These are phyloP conservation scores for Hydractinia symbiolongicarpus DNA, from an alignment of 30 jellyfish, hydroid and myxozoan genomes.

Conservation along the genomic window DNA sequence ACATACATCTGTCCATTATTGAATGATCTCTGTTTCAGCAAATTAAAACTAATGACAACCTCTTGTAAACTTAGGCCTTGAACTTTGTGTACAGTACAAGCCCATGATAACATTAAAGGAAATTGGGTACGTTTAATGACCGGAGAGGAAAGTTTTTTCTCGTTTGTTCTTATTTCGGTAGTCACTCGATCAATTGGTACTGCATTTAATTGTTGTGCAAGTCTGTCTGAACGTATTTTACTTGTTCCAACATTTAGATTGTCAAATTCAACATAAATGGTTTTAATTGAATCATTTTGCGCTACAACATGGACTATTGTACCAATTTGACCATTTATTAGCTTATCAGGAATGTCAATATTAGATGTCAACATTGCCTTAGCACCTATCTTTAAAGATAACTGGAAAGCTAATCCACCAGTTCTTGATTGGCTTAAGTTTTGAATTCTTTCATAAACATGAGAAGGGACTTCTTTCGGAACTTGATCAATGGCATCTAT, in stretches of 20 bases:
- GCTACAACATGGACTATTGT: not conserved
- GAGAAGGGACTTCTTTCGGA: constrained; percentile 7
- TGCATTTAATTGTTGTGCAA: not conserved
- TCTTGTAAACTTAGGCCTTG: too few relatives aligned
- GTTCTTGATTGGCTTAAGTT: constrained; percentile 1
- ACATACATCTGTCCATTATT: too few relatives aligned
- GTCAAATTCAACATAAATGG: not conserved
- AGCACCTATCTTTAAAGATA: constrained; percentile 8
- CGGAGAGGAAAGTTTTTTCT: not conserved
- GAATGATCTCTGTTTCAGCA: too few relatives aligned
- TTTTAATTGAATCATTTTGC: not conserved
- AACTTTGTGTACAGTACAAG: too few relatives aligned
- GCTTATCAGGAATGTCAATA: too few relatives aligned
- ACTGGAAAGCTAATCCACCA: constrained; percentile 20
- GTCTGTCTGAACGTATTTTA: not conserved
- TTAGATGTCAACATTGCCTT: too few relatives aligned
- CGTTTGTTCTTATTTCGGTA: not conserved
- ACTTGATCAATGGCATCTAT: constrained; percentile 15
- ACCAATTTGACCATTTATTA: not conserved
- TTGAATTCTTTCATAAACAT: constrained; percentile 11
- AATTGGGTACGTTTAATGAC: not conserved
- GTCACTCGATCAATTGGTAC: constrained; percentile 6
- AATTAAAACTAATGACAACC: too few relatives aligned
- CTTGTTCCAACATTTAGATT: too few relatives aligned
- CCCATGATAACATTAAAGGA: not conserved